phyloP scores from a whole-genome alignment of 2,888 invertebrate species.

The Tenthredo distinguenda region DNA sequence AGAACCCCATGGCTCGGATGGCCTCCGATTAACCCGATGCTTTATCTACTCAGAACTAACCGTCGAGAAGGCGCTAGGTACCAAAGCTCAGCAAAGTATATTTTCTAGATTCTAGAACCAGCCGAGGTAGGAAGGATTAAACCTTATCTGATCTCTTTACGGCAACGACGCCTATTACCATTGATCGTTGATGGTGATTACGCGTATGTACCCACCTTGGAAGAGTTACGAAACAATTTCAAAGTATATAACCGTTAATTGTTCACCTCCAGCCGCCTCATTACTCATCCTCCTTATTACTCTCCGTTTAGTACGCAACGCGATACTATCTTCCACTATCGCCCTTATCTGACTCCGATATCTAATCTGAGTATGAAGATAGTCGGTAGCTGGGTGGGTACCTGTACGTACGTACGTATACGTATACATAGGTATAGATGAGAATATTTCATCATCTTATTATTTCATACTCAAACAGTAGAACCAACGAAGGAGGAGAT shows the following conservation, averaged over 20 bases:
- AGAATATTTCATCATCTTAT: neutral
- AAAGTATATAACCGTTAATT: constrained; percentile 34
- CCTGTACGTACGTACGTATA: too few relatives aligned
- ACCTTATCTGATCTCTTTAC: constrained; percentile 30
- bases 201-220: neutral
- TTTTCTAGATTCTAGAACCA: neutral
- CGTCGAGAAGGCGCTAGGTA: neutral
- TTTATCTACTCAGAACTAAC: neutral
- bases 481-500: neutral
- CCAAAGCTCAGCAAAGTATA: neutral
- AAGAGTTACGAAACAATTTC: constrained; percentile 33
- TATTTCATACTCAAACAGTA: neutral
- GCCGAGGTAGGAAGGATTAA: neutral
- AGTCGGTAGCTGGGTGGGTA: too few relatives aligned
- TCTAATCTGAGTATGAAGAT: neutral
- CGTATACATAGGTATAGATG: neutral
- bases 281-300: neutral
- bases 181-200: constrained; percentile 3
- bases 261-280: neutral
- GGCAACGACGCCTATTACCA: constrained; percentile 16
- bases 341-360: neutral
- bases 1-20: neutral
- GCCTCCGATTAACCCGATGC: neutral
- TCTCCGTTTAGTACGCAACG: neutral
- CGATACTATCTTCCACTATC: neutral